phyloP scores from a whole-genome alignment of 1,140 invertebrate genomes.

The Catajapyx aquilonaris region DNA sequence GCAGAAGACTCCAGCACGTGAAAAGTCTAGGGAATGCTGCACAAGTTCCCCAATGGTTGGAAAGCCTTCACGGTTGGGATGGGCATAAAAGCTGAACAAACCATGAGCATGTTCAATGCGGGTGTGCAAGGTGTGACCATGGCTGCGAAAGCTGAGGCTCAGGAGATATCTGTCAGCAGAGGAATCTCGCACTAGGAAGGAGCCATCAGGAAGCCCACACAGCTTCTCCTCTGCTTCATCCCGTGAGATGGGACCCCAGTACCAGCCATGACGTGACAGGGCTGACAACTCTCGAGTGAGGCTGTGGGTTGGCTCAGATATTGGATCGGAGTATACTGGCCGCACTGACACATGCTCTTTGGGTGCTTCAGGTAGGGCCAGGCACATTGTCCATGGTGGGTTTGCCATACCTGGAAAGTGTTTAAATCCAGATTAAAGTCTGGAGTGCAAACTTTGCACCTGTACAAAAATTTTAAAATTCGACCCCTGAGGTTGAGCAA shows the following conservation, averaged over 20 bases:
- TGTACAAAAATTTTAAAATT: too few species aligned
- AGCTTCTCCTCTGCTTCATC: conserved; percentile 38
- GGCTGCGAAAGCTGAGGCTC: conserved; percentile 48
- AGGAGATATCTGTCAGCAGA: conserved; percentile 45
- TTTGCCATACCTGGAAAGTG: too few species aligned
- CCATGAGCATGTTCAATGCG: conserved; percentile 43
- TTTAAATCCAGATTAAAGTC: too few species aligned
- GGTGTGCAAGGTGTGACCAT: conserved; percentile 45
- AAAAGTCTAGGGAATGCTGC: conserved; percentile 42
- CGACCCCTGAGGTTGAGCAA: too few species aligned
- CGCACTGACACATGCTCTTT: too few species aligned
- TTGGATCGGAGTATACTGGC: too few species aligned
- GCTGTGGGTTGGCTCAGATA: too few species aligned
- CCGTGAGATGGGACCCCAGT: conserved; percentile 39
- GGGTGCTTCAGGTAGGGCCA: too few species aligned
- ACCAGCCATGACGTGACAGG: conserved; percentile 38
- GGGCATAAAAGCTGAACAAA: conserved; percentile 39
- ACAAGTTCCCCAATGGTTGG: conserved; percentile 44
- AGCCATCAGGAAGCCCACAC: conserved; percentile 46
- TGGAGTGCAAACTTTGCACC: too few species aligned
- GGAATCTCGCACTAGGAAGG: conserved; percentile 55
- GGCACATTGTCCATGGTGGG: too few species aligned
- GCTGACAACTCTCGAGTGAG: conserved; percentile 31
- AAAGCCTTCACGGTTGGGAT: conserved; percentile 39
- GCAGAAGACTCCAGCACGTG: conserved; percentile 45